Evolutionary conservation across 2,888 invertebrate genomes (phyloP), one percentile per base, ranked within the genome.

Genomic region (Ormia ochracea): DNA sequence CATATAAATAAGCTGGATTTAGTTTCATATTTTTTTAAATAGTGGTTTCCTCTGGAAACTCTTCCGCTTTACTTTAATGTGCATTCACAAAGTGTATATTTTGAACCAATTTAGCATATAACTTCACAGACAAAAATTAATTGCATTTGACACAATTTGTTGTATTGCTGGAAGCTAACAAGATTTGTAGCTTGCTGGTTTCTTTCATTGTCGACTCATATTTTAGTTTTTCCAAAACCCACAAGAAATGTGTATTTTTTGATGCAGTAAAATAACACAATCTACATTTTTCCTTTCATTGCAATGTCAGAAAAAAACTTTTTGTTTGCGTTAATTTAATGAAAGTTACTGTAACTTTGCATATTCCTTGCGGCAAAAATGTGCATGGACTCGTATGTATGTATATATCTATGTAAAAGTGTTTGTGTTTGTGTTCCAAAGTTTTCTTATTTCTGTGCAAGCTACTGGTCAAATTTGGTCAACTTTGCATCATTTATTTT

Each of bases 271-370:
- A 76, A 65, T 41, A 70, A 65, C 50, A 65, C 41, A 68, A 69
- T 41, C 33, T 50, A 19, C 19, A 6, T 56, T 52, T 41, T 38
- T 9, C 1, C 33, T 36, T 28, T 33, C 0, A 17, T 36, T 66
- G 54, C 38, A 17, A 28, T 38, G 58, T 43, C 50, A 38, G 43
- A 28, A 45, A 48, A 36, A 5, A 65, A 41, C 19, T 23, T 52
- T 23, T 68, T 61, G 61, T 68, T 68, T 68, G 68, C 66, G 52
- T 68, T 75, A 68, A 68, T 68, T 75, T 75, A 63, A 68, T 68
- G 75, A 76, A 61, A 52, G 45, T 54, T 28, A 50, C 28, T 50
- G 9, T 50, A 14, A 50, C 50, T 50, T 50, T 26, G 14, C n/a
- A 26, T 14, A 43, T 7, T 45, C 17, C 61, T 31, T 41, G 41